phyloP scores from a whole-genome alignment of 2,888 invertebrate genomes.

The Pseudolycoriella hygida region DNA sequence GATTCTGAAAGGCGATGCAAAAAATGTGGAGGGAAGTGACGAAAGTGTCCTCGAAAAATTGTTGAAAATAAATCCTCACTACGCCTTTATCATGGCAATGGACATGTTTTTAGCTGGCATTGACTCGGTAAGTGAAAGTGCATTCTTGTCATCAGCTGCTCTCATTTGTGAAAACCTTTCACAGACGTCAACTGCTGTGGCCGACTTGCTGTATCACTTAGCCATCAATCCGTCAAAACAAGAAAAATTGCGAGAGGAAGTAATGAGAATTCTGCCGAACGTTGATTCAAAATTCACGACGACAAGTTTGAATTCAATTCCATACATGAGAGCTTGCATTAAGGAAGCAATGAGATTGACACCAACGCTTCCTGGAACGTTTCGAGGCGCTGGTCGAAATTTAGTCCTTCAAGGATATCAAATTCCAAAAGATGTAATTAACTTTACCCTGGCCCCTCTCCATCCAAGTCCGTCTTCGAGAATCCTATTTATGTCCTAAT shows the following conservation, averaged over 20 bases:
- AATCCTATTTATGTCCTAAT: too few species aligned
- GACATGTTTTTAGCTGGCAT: constrained; percentile 42
- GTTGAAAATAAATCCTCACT: constrained; percentile 33
- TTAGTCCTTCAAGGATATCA: constrained; percentile 41
- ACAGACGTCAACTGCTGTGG: constrained; percentile 38
- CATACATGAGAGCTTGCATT: constrained; percentile 50
- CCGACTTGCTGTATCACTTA: constrained; percentile 38
- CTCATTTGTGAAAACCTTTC: constrained; percentile 1
- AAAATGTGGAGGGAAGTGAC: constrained; percentile 18
- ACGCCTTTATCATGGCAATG: constrained; percentile 35
- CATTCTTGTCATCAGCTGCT: background rate
- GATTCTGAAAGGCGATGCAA: constrained; percentile 15
- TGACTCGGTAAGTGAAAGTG: constrained; percentile 32
- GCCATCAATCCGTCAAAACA: constrained; percentile 46
- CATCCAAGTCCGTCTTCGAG: too few species aligned
- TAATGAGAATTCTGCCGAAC: constrained; percentile 27
- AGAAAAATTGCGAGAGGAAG: constrained; percentile 38
- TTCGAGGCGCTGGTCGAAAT: constrained; percentile 34
- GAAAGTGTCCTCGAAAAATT: constrained; percentile 44
- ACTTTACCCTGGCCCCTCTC: constrained; percentile 6
- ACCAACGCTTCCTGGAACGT: constrained; percentile 39
- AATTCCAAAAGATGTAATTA: constrained; percentile 40
- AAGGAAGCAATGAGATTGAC: constrained; percentile 48
- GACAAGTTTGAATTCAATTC: constrained; percentile 29
- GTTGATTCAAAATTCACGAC: constrained; percentile 27